phyloP scores from a whole-genome alignment of 30 jellyfish, hydroid and myxozoan species.

The Cassiopea andromeda region DNA sequence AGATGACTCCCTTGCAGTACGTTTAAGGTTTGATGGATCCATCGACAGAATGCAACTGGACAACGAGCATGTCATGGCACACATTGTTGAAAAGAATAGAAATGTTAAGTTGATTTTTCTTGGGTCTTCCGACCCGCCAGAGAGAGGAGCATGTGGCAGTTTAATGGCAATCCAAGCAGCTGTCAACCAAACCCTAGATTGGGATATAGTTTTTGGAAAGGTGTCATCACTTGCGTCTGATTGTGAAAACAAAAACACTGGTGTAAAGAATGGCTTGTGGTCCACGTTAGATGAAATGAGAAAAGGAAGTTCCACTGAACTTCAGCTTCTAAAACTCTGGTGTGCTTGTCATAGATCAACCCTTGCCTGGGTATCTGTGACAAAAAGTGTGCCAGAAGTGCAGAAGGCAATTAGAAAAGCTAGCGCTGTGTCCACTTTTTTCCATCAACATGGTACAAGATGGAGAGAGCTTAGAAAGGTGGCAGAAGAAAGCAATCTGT shows the following conservation, averaged over 20 bases:
- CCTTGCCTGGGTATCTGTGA: constrained; percentile 13
- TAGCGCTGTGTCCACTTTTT: constrained; percentile 42
- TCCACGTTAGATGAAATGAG: constrained; percentile 24
- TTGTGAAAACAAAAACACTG: constrained; percentile 7
- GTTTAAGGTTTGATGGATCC: constrained; percentile 14
- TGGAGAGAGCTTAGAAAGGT: constrained; percentile 47
- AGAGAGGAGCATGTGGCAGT: background rate
- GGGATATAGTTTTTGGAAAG: constrained; percentile 20
- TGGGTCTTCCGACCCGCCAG: background rate
- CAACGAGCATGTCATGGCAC: constrained; percentile 39
- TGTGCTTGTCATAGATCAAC: constrained; percentile 4
- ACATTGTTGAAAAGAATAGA: constrained; percentile 22
- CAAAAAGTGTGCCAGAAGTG: constrained; percentile 20
- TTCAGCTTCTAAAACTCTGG: constrained; percentile 1
- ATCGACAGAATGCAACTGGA: constrained; percentile 6
- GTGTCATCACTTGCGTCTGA: constrained; percentile 24
- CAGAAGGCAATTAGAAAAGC: constrained; percentile 35
- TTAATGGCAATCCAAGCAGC: background rate
- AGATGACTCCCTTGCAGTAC: background rate
- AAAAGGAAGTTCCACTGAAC: constrained; percentile 21
- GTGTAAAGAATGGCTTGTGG: constrained; percentile 39
- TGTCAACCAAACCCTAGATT: constrained; percentile 14
- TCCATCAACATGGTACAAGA: constrained; percentile 47
- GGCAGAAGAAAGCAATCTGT: constrained; percentile 14
- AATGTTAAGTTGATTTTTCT: background rate